Evolutionary conservation across 2,797 vertebrate genomes (phyloP).

Genomic region (Phrynocephalus vlangalii): DNA sequence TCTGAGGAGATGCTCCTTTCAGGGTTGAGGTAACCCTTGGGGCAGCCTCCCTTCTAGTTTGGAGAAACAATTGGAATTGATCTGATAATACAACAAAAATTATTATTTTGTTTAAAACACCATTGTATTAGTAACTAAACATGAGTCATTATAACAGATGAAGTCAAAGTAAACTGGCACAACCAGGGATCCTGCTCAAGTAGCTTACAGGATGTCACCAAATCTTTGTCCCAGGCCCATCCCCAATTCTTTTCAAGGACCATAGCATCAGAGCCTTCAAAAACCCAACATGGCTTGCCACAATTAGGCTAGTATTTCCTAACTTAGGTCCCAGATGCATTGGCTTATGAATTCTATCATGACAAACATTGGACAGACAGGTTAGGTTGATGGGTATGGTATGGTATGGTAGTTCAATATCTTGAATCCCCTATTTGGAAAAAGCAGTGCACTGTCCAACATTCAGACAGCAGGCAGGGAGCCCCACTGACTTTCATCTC

Average conservation of each 20-base stretch:
- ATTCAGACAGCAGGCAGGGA: background rate
- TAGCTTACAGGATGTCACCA: background rate
- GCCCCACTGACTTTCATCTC: background rate
- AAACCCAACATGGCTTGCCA: background rate
- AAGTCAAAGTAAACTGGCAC: too few species aligned
- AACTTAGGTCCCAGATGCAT: background rate
- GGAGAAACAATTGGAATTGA: too few species aligned
- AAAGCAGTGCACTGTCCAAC: background rate
- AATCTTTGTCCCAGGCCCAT: too few species aligned
- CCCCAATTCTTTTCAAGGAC: background rate
- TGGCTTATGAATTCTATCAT: background rate
- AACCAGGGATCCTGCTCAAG: background rate
- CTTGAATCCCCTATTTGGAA: background rate
- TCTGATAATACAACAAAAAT: background rate
- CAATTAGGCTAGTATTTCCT: background rate
- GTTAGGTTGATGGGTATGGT: background rate
- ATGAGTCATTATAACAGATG: background rate
- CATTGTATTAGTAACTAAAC: background rate
- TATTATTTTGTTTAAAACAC: background rate
- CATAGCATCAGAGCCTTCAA: background rate
- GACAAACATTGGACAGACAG: too few species aligned
- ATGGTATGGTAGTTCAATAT: background rate
- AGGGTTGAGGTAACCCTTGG: too few species aligned
- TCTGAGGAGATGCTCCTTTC: too few species aligned
- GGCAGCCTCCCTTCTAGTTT: too few species aligned